phyloP scores from a whole-genome alignment of 2,113 vertebrate genomes.

The Chinchilla lanigera region DNA sequence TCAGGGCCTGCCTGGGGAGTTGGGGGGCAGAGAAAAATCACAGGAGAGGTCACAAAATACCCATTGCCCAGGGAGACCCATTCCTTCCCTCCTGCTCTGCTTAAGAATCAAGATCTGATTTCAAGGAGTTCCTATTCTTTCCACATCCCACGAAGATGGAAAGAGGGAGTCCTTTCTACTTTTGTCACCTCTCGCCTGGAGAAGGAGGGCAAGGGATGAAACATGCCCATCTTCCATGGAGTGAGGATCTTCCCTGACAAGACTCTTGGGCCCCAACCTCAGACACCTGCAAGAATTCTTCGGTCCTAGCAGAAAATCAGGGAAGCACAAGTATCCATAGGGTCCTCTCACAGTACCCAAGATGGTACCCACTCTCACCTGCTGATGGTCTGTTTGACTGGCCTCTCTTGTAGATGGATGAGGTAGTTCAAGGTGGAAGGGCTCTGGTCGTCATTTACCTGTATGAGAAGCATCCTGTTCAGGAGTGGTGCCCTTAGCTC shows the following conservation, averaged over 20 bases:
- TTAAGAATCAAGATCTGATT: neutral
- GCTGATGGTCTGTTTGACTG: constrained; percentile 97
- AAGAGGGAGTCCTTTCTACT: neutral
- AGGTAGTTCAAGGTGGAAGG: constrained; percentile 95
- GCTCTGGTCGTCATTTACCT: constrained; percentile 93
- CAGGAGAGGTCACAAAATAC: constrained; percentile 35
- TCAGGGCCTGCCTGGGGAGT: constrained; percentile 93
- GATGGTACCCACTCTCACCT: constrained; percentile 87
- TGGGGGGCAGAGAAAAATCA: constrained; percentile 41
- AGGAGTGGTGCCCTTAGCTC: rapidly evolving
- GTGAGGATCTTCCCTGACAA: neutral
- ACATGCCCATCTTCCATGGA: neutral
- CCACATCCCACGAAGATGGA: neutral
- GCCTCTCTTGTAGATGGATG: constrained; percentile 95
- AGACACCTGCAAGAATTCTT: neutral
- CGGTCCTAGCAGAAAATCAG: neutral
- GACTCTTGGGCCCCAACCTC: neutral
- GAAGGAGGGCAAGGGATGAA: neutral
- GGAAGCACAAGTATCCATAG: neutral
- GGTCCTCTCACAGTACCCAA: neutral
- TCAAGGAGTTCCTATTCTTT: neutral
- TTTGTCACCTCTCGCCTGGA: neutral
- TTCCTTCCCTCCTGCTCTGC: neutral
- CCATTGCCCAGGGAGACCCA: neutral
- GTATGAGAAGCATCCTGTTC: constrained; percentile 21